phyloP scores from a whole-genome alignment of 2,113 vertebrate species.

The Nesoenas mayeri region DNA sequence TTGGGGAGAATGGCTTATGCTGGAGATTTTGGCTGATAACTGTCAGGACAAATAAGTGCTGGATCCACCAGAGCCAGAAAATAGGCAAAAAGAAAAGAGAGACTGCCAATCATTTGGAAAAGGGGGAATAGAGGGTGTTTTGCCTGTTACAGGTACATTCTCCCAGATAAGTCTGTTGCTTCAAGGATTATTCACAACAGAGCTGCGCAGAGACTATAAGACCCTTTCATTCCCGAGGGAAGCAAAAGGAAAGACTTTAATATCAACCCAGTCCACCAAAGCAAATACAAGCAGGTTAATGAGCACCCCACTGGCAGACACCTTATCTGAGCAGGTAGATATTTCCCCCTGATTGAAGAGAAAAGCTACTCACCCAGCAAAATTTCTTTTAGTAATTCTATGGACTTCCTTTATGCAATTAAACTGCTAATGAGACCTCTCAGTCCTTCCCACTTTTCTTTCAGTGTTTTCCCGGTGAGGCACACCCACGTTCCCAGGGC shows the following conservation, averaged over 20 bases:
- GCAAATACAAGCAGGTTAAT: conserved; percentile 23
- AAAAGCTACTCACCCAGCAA: not conserved
- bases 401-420: not conserved
- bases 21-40: not conserved
- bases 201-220: not conserved
- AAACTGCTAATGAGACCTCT: not conserved
- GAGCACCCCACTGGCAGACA: not conserved
- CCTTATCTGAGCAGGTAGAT: not conserved
- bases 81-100: not conserved
- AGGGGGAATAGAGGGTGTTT: not conserved
- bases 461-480: not conserved
- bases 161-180: not conserved
- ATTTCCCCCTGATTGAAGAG: not conserved
- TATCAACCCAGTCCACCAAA: not conserved
- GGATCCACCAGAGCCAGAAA: not conserved
- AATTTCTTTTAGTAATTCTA: not conserved
- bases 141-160: not conserved
- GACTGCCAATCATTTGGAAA: not conserved
- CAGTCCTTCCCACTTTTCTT: not conserved
- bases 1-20: not conserved
- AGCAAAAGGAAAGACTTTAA: not conserved
- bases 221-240: not conserved
- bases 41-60: not conserved
- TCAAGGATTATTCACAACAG: not conserved
- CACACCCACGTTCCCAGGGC: not conserved